phyloP scores from a whole-genome alignment of 92 coral and sea anemone species.

The Muricea muricata region DNA sequence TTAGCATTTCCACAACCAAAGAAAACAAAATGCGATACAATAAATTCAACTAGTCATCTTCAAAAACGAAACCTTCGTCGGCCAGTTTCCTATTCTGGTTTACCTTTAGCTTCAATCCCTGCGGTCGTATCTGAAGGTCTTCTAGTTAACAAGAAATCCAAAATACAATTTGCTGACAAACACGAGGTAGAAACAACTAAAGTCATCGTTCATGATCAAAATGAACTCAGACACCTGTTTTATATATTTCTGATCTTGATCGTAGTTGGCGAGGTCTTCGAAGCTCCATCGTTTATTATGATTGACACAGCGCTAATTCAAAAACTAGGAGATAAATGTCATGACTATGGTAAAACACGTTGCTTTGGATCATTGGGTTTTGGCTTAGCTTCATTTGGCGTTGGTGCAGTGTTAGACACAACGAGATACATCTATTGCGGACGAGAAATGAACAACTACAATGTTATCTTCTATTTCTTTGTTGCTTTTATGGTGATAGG shows the following conservation, averaged over 20 bases:
- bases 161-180: background rate
- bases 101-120: constrained; percentile 24
- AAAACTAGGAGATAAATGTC: constrained; percentile 80
- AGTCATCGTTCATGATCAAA: constrained; percentile 67
- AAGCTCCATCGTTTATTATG: constrained; percentile 94
- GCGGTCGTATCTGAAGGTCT: constrained; percentile 15
- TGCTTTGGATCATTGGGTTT: constrained; percentile 90
- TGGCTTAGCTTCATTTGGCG: constrained; percentile 88
- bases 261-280: constrained; percentile 88
- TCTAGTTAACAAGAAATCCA: constrained; percentile 29
- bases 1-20: constrained; percentile 79
- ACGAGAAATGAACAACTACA: constrained; percentile 81
- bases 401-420: constrained; percentile 87
- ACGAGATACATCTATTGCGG: constrained; percentile 87
- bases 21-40: constrained; percentile 73
- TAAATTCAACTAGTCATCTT: constrained; percentile 3
- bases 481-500: constrained; percentile 80
- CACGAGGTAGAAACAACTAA: background rate
- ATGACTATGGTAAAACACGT: constrained; percentile 93
- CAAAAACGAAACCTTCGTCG: constrained; percentile 26
- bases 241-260: constrained; percentile 74
- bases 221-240: constrained; percentile 73
- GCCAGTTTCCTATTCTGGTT: background rate
- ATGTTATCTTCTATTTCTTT: constrained; percentile 82
- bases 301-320: constrained; percentile 92